Base-by-base conservation (phyloP, 2,797 vertebrate genomes). In the Crenichthys baileyi region DNA sequence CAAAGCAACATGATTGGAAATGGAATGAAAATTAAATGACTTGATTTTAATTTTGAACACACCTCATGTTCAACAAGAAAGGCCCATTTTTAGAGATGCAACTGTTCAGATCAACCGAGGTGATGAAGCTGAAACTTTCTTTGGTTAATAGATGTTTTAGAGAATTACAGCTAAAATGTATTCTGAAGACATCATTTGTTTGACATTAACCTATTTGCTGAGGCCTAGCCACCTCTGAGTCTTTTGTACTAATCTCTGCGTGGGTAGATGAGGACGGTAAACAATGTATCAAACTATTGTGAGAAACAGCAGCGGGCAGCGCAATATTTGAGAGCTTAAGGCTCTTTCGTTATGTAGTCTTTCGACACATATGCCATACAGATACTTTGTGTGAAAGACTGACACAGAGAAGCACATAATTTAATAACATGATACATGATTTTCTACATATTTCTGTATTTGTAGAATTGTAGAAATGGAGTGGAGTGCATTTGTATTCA, bases 231-330 rank as follows among this genome's bases (percentile, higher is more conserved):
- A 39, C 22, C 36, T 26, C 22, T 24, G 31, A 56, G 22, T 41
- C 31, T 58, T 56, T 18, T 18, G 53, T 41, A 41, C n/a, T 39
- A 71, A 71, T 36, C 50, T 36, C 31, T 39, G 29, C 24, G 29
- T 55, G 50, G 50, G 50, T 39, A 73, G 71, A 15, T 56, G 71
- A 73, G 51, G 51, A 73, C 13, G 11, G 70, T 71, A 51, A 50
- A 31, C 70, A 12, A 71, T 71, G n/a, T 29, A 50, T 29, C 70
- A 39, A 55, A 31, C 53, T 39, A 65, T 65, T 65, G 61, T 65
- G 31, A 39, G 15, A 24, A 31, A 24, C 51, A 16, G 20, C 71
- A 55, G 51, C 29, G 5, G 12, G 36, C 20, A 55, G 22, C 51
- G 12, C 36, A 56, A 22, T 13, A n/a, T 24, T 31, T 22, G 12